Evolutionary conservation across 2,888 invertebrate species (phyloP).

Genomic region (Escarpia spicata): DNA sequence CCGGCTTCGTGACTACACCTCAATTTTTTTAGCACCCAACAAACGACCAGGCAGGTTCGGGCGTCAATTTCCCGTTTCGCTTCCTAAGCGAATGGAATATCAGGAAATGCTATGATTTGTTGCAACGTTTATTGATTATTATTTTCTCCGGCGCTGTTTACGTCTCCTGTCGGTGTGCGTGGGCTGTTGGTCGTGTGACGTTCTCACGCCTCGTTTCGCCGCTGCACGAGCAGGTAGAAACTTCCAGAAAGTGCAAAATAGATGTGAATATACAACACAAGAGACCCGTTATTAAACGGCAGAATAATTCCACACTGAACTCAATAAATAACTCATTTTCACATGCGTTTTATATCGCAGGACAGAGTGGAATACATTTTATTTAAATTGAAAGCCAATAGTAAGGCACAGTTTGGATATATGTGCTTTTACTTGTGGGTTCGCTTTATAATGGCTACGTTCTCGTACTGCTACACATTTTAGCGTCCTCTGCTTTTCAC

Average conservation of each 20-base stretch:
- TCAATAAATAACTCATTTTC: too few relatives aligned
- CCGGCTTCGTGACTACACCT: not conserved
- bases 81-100: not conserved
- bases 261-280: too few relatives aligned
- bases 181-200: not conserved
- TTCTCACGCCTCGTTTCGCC: not conserved
- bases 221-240: not conserved
- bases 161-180: not conserved
- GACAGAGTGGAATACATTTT: too few relatives aligned
- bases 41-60: not conserved
- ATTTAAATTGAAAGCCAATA: too few relatives aligned
- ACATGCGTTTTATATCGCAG: too few relatives aligned
- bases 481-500: too few relatives aligned
- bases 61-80: not conserved
- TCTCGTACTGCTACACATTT: too few relatives aligned
- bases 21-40: not conserved
- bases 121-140: not conserved
- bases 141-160: not conserved
- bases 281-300: too few relatives aligned
- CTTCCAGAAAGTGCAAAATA: not conserved
- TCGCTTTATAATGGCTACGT: too few relatives aligned
- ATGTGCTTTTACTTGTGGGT: too few relatives aligned
- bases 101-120: not conserved
- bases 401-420: too few relatives aligned
- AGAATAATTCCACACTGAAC: too few relatives aligned